Conservation (phyloP, 2,888 invertebrate species). For the Suillia variegata region DNA sequence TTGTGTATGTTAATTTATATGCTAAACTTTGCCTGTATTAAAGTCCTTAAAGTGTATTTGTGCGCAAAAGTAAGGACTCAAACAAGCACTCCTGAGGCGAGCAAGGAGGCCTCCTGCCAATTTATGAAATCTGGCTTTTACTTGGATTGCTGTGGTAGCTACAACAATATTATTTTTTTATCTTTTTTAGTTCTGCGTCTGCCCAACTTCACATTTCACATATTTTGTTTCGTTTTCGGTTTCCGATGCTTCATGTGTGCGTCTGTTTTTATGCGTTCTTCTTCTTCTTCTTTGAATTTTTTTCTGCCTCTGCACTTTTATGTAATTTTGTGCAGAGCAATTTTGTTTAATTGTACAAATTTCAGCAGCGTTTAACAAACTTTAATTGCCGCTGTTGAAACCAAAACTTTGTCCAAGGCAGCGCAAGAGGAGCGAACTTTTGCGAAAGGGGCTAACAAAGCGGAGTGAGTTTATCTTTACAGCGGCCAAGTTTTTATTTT, state of each 20-base stretch:
- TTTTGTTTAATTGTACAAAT: conserved; percentile 8
- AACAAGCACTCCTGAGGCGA: too few species aligned
- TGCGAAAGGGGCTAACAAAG: too few species aligned
- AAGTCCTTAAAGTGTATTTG: too few species aligned
- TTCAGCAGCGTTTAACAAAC: conserved; percentile 6
- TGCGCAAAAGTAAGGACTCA: too few species aligned
- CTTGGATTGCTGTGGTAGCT: too few species aligned
- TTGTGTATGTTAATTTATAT: too few species aligned
- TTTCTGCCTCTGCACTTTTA: conserved; percentile 5
- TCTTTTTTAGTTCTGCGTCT: not conserved
- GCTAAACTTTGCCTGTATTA: too few species aligned
- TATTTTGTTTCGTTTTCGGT: not conserved
- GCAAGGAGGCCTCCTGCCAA: too few species aligned
- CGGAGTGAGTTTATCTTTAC: not conserved
- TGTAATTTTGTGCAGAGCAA: conserved; percentile 3
- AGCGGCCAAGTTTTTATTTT: not conserved
- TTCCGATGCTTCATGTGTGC: too few species aligned
- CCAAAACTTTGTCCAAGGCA: not conserved
- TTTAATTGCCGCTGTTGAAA: not conserved
- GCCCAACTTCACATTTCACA: not conserved
- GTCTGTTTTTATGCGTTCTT: not conserved
- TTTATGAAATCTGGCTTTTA: too few species aligned
- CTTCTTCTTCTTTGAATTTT: not conserved
- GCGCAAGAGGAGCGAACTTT: not conserved
- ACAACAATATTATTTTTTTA: not conserved